Evolutionary conservation across 2,888 invertebrate species (phyloP).

Genomic region (Nemotelus pantherinus): DNA sequence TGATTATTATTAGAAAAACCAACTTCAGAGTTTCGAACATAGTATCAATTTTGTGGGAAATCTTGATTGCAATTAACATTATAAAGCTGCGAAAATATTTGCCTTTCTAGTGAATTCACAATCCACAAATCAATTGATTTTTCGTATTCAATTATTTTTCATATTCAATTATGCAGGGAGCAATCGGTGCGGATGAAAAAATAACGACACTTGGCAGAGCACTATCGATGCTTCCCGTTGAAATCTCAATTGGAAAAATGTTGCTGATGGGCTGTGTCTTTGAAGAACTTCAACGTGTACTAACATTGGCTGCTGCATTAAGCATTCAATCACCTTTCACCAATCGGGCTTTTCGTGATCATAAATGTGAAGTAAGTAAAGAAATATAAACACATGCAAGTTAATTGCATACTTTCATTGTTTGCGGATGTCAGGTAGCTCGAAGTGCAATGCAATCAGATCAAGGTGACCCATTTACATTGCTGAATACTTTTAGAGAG

Average conservation of each 20-base stretch:
- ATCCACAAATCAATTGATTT: too few relatives aligned
- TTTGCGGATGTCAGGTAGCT: slow-evolving; percentile 67
- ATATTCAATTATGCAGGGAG: slow-evolving; percentile 69
- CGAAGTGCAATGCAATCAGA: slow-evolving; percentile 87
- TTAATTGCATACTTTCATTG: neutral
- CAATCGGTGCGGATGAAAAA: slow-evolving; percentile 80
- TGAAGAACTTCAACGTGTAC: slow-evolving; percentile 85
- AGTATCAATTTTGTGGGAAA: slow-evolving; percentile 12
- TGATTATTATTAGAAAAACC: neutral
- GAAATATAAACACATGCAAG: neutral
- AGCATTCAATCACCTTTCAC: slow-evolving; percentile 95
- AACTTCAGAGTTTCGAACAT: neutral
- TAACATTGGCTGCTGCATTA: slow-evolving; percentile 89
- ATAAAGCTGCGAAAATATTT: too few relatives aligned
- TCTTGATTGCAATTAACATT: slow-evolving; percentile 30
- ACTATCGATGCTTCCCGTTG: slow-evolving; percentile 90
- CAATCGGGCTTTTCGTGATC: slow-evolving; percentile 85
- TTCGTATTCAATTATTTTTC: too few relatives aligned
- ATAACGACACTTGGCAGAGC: slow-evolving; percentile 88
- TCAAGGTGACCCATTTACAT: slow-evolving; percentile 94
- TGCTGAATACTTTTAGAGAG: slow-evolving; percentile 86
- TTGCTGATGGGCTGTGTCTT: slow-evolving; percentile 91
- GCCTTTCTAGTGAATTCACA: too few relatives aligned
- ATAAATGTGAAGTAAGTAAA: slow-evolving; percentile 76
- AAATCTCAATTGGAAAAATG: slow-evolving; percentile 95